These are phyloP conservation scores for Euthynnus affinis DNA, from an alignment of 2,797 vertebrate genomes.

Conservation along the genomic window DNA sequence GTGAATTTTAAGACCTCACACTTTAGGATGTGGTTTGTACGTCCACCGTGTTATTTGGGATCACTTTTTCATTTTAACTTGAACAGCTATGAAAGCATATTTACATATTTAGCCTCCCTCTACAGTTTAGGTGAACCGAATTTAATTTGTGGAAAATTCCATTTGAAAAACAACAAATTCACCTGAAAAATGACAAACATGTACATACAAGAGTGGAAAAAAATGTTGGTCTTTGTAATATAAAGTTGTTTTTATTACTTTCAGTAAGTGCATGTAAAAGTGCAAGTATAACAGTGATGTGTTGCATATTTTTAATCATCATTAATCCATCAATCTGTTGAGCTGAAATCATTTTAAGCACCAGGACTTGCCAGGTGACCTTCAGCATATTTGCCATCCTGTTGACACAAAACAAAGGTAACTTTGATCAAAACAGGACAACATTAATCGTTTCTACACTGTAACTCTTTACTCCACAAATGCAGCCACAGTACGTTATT, in stretches of 20 bases:
- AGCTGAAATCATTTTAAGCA: slow-evolving; percentile 9
- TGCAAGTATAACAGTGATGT: neutral
- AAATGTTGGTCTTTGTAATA: neutral
- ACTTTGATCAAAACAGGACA: neutral
- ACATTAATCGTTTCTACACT: neutral
- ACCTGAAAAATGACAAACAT: accelerated
- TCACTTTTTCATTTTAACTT: neutral
- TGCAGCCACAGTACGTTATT: neutral
- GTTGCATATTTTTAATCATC: neutral
- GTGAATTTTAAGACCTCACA: neutral
- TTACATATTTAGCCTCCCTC: neutral
- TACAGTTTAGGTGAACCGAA: neutral
- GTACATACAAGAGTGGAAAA: no score
- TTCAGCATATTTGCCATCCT: slow-evolving; percentile 31
- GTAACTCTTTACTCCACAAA: neutral
- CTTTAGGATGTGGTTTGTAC: neutral
- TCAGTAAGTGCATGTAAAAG: neutral
- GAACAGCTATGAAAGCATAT: neutral
- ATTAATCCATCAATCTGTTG: neutral
- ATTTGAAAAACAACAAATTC: neutral
- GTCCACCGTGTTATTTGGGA: neutral
- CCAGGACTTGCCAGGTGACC: slow-evolving; percentile 17
- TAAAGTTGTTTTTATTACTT: neutral
- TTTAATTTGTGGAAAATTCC: neutral
- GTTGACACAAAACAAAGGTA: slow-evolving; percentile 5